Conservation (phyloP, 2,888 invertebrate species). For the Fragum sueziense region DNA sequence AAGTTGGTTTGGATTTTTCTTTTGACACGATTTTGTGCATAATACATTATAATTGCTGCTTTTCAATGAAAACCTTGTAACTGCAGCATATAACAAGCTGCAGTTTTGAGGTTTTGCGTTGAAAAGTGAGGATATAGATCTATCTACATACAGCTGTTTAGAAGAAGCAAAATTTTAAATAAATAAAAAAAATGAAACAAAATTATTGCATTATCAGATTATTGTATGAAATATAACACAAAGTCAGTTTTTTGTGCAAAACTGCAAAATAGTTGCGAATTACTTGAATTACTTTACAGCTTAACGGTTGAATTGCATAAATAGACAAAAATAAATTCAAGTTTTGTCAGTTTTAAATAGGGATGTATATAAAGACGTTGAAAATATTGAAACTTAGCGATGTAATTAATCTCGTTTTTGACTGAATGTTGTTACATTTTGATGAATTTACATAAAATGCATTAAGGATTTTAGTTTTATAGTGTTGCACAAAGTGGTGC, state of each 20-base stretch:
- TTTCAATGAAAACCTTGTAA: no score
- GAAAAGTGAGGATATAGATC: no score
- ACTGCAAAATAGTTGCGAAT: not conserved
- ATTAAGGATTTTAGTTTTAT: not conserved
- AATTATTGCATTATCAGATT: not conserved
- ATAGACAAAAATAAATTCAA: not conserved
- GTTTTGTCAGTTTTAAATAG: not conserved
- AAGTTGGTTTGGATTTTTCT: no score
- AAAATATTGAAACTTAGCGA: conserved; percentile 16
- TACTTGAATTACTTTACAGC: conserved; percentile 5
- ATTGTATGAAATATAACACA: not conserved
- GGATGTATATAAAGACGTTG: not conserved
- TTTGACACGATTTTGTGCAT: no score
- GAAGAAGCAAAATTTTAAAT: not conserved
- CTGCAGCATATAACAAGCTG: no score
- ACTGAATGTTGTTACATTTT: conserved; percentile 13
- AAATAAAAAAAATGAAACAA: no score
- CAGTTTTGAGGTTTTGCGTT: no score
- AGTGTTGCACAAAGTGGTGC: conserved; percentile 2
- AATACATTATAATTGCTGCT: not conserved
- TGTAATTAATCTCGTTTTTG: conserved; percentile 15
- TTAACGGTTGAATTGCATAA: not conserved
- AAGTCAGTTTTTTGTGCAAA: not conserved
- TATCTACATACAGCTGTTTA: not conserved
- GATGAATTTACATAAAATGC: conserved; percentile 20